phyloP scores from a whole-genome alignment of 2,888 invertebrate genomes.

The Phanerotoma sp. region DNA sequence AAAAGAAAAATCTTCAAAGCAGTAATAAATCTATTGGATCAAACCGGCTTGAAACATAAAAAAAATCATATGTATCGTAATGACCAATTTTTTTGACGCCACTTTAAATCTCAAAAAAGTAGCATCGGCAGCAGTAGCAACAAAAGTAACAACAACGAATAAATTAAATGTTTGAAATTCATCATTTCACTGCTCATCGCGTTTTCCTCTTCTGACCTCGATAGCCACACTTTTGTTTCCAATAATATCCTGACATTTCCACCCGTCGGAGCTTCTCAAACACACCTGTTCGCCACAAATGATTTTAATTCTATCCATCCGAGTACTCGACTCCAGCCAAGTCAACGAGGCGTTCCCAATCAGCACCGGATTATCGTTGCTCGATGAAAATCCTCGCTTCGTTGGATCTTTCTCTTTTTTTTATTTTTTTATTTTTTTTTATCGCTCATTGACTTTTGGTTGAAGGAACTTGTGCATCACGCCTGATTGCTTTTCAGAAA shows the following conservation, averaged over 20 bases:
- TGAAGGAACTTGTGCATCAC: constrained; percentile 18
- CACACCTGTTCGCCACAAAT: constrained; percentile 18
- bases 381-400: constrained; percentile 17
- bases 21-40: no score
- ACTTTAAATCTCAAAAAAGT: no score
- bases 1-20: no score
- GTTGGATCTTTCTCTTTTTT: constrained; percentile 11
- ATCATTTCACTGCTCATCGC: not conserved
- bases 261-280: constrained; percentile 8
- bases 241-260: constrained; percentile 14
- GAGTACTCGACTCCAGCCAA: constrained; percentile 9
- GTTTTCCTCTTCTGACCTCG: not conserved
- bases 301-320: constrained; percentile 19
- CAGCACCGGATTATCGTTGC: constrained; percentile 24
- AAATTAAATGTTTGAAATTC: not conserved
- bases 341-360: constrained; percentile 27
- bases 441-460: constrained; percentile 25
- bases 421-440: constrained; percentile 21
- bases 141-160: no score
- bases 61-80: no score
- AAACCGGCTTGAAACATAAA: no score
- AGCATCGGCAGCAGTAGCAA: no score
- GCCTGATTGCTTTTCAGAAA: constrained; percentile 19
- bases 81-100: no score
- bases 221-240: constrained; percentile 10